Base-by-base conservation (phyloP, 2,888 invertebrate genomes). In the Hypsopygia costalis region DNA sequence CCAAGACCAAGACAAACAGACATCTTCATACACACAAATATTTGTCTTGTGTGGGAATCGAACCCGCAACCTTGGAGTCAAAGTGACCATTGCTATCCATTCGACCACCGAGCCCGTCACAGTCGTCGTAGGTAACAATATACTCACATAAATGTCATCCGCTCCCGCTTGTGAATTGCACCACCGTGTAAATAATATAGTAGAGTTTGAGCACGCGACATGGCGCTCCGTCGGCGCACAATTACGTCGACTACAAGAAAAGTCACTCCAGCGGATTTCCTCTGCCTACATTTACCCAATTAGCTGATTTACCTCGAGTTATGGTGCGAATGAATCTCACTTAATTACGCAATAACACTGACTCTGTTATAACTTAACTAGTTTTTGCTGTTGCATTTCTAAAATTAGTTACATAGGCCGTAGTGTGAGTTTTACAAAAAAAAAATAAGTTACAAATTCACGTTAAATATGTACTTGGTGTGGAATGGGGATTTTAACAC, bases 201-300 rank as follows among this genome's bases (percentile, higher is more conserved):
- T 25, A 8, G 25, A n/a, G 25, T 25, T 25, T 25, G 25, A n/a
- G 25, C 25, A 25, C 25, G 25, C 25, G 25, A 25, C n/a, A 3
- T 30, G n/a, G 20, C 20, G 20, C 36, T 20, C 7, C 10, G 20
- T 11, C 10, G 40, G 33, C 47, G 43, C 34, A 20, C 39, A 39
- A 48, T 52, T 48, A 52, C 40, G 32, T 6, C 28, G 10, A n/a
- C 42, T 39, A 52, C 50, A 50, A 47, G 50, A 44, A 50, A 52
- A 52, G 45, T 50, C 52, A 50, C 51, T 51, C 43, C 27, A 21
- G 34, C 27, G 43, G 41, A 47, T 44, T 47, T 47, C 40, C 50
- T 45, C 33, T n/a, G 36, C 36, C 41, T 31, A 40, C 46, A 34
- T 45, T 39, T 27, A 39, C 22, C 41, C 47, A 50, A 50, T 52